A percentile compares a stretch with the other conserved stretches of the same genome.
Evolutionary conservation across 2,888 invertebrate species (phyloP).

Genomic region (Metopia argyrocephala): DNA sequence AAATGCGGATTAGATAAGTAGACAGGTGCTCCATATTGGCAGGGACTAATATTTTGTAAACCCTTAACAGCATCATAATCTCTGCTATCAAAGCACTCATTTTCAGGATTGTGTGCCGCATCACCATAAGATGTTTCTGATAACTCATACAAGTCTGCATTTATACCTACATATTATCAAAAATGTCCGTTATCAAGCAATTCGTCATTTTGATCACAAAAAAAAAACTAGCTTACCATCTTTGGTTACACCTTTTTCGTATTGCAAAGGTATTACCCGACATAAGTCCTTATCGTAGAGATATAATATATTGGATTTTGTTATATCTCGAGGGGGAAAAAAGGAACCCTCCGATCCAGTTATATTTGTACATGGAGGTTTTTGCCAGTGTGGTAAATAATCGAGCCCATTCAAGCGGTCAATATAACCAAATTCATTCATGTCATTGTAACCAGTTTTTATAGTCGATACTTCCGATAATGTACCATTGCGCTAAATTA

Average conservation of each 20-base stretch:
- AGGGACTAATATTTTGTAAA: slow-evolving; percentile 91
- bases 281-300: slow-evolving; percentile 93
- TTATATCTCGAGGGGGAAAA: slow-evolving; percentile 88
- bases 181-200: background rate
- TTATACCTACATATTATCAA: slow-evolving; percentile 80
- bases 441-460: slow-evolving; percentile 85
- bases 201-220: background rate
- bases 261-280: slow-evolving; percentile 87
- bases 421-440: slow-evolving; percentile 89
- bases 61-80: slow-evolving; percentile 86
- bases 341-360: slow-evolving; percentile 89
- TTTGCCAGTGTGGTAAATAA: slow-evolving; percentile 87
- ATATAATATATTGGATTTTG: slow-evolving; percentile 84
- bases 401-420: slow-evolving; percentile 88
- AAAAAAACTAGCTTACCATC: slow-evolving; percentile 82
- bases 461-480: slow-evolving; percentile 89
- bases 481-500: slow-evolving; percentile 86
- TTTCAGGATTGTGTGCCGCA: slow-evolving; percentile 83
- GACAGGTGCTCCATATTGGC: slow-evolving; percentile 93
- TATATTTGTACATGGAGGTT: slow-evolving; percentile 86
- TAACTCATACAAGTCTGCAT: slow-evolving; percentile 86
- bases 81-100: slow-evolving; percentile 85
- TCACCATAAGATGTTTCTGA: slow-evolving; percentile 85
- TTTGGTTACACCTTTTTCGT: slow-evolving; percentile 84
- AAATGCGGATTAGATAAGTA: slow-evolving; percentile 94